Evolutionary conservation across 2,888 invertebrate genomes (phyloP).

Genomic region (Nysson spinosus): DNA sequence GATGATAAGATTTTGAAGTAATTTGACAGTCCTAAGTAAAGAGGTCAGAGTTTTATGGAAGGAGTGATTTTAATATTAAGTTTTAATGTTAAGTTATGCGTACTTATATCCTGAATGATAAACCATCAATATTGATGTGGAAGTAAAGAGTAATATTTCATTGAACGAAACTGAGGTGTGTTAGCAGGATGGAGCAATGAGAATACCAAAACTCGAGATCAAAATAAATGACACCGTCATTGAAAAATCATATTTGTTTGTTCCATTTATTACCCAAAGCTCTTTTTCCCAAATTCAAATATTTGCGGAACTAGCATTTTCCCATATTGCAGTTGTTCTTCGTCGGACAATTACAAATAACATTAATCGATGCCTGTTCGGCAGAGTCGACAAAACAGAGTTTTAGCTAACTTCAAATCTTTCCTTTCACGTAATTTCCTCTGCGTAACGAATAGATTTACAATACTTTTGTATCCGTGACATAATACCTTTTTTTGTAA

Average conservation of each 20-base stretch:
- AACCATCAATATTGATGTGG: no score
- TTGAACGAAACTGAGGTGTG: no score
- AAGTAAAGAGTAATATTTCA: no score
- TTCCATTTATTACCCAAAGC: constrained; percentile 72
- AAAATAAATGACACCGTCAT: constrained; percentile 53
- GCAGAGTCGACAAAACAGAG: constrained; percentile 7
- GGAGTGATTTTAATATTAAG: no score
- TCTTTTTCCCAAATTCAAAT: constrained; percentile 56
- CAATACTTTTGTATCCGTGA: constrained; percentile 21
- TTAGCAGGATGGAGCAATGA: neutral
- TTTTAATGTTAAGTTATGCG: no score
- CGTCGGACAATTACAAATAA: constrained; percentile 32
- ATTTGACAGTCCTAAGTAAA: no score
- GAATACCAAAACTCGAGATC: constrained; percentile 9
- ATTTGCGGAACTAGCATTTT: constrained; percentile 39
- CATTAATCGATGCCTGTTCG: constrained; percentile 18
- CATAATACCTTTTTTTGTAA: constrained; percentile 28
- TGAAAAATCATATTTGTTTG: constrained; percentile 65
- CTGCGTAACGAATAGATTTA: constrained; percentile 21
- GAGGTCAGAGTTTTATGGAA: no score
- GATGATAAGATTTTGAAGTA: no score
- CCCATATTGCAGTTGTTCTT: constrained; percentile 17
- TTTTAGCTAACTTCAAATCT: constrained; percentile 8
- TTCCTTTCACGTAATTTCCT: neutral
- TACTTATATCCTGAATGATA: no score